Base-by-base conservation (phyloP, 2,113 vertebrate genomes). In the Lasiurus borealis region DNA sequence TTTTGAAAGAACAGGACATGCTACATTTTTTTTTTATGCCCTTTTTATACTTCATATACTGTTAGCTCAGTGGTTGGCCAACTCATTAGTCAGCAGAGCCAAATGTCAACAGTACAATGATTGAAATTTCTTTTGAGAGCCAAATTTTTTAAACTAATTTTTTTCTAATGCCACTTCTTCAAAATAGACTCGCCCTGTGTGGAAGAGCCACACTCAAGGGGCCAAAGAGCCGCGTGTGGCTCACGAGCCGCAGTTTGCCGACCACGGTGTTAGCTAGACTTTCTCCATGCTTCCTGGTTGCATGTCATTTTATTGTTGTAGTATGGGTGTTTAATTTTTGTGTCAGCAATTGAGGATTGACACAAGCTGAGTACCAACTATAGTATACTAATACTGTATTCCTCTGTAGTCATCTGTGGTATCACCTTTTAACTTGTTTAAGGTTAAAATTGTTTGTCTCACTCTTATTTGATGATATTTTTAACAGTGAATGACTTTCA, bases 391-490 rank as follows among this genome's bases (percentile, higher is more conserved):
- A 54, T 77, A 40, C 40, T 40, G 40, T 40, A 31, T 91, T 68
- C 31, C 34, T 91, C 2, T 89, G 85, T 34, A 52, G 29, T 90
- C n/a, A 54, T 84, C 44, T 88, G 44, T 85, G 64, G 36, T 80
- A 29, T 94, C 75, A 80, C 36, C 66, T 85, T 85, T 34, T 93
- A 90, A 80, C 59, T 93, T 87, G n/a, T 80, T 97, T 75, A 68
- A 88, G 12, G 12, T 95, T 93, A 95, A 92, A 92, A 40, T 91
- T 66, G 86, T 88, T 94, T 93, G 27, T 95, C 46, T 93, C 57
- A 80, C 16, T 95, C 90, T 87, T 91, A 86, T 71, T 88, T 92
- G 31, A 80, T 95, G 87, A 57, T 96, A 85, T 94, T 96, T 95
- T 96, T 95, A 88, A 85, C 66, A 92, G 62, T 34, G 62, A 66